Evolutionary conservation across 2,797 vertebrate species (phyloP).

Genomic region (Platyrinchus mystaceus): DNA sequence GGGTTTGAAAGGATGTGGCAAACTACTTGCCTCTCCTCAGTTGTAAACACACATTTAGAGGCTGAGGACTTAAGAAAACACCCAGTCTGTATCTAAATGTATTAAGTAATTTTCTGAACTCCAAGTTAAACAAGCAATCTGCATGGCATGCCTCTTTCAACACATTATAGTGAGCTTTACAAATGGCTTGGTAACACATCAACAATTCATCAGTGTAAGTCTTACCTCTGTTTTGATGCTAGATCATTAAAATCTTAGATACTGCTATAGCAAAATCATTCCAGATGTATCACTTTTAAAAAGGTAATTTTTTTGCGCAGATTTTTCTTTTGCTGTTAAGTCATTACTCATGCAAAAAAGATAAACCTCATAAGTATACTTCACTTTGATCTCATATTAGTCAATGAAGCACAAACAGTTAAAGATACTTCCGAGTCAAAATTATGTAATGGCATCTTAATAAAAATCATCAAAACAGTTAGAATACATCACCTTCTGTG

Average conservation of each 20-base stretch:
- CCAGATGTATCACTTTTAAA: slow-evolving; percentile 51
- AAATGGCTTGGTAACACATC: slow-evolving; percentile 18
- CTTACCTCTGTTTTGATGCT: slow-evolving; percentile 70
- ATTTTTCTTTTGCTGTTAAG: slow-evolving; percentile 54
- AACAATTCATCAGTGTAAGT: slow-evolving; percentile 29
- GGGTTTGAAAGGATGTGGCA: background rate
- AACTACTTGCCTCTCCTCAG: background rate
- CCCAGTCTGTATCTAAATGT: background rate
- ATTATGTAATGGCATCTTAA: slow-evolving; percentile 61
- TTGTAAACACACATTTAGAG: background rate
- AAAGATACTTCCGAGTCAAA: slow-evolving; percentile 66
- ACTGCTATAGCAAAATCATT: slow-evolving; percentile 58
- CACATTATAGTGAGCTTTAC: slow-evolving; percentile 32
- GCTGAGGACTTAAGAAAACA: background rate
- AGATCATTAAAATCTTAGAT: slow-evolving; percentile 63
- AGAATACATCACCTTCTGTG: slow-evolving; percentile 66
- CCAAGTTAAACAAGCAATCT: slow-evolving; percentile 3
- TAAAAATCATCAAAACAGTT: slow-evolving; percentile 62
- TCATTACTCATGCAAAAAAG: slow-evolving; percentile 36
- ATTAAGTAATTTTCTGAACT: background rate
- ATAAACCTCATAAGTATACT: slow-evolving; percentile 25
- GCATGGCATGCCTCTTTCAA: background rate
- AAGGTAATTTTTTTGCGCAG: slow-evolving; percentile 52
- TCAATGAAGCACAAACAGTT: slow-evolving; percentile 66
- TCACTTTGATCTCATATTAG: slow-evolving; percentile 23